phyloP scores from a whole-genome alignment of 2,113 vertebrate species.

The Anarrhichthys ocellatus region DNA sequence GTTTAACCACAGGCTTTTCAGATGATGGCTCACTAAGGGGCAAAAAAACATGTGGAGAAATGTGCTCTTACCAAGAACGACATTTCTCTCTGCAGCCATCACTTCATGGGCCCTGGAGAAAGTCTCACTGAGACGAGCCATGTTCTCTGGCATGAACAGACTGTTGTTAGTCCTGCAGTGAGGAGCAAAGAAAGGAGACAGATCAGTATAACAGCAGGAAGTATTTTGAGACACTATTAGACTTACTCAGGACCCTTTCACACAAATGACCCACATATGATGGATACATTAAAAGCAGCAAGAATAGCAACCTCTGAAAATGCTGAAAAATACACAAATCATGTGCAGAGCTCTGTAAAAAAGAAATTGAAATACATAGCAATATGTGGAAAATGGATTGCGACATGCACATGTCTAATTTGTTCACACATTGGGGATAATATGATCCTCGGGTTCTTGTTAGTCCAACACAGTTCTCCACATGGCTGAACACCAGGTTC shows the following conservation, averaged over 20 bases:
- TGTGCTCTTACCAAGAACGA: conserved; percentile 88
- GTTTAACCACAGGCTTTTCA: conserved; percentile 1
- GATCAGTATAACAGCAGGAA: neutral
- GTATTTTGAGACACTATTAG: neutral
- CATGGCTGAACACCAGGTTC: neutral
- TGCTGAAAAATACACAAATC: conserved; percentile 41
- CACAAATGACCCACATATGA: conserved; percentile 27
- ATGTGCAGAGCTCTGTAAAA: conserved; percentile 32
- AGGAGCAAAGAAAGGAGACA: neutral
- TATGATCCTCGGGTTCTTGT: neutral
- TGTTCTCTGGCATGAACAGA: conserved; percentile 91
- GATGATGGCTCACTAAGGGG: neutral
- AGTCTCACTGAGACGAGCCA: conserved; percentile 88
- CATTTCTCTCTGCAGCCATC: conserved; percentile 92
- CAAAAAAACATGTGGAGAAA: neutral
- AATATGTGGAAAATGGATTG: conserved; percentile 53
- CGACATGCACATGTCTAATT: conserved; percentile 29
- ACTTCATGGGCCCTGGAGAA: conserved; percentile 90
- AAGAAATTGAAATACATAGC: conserved; percentile 68
- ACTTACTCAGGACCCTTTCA: neutral
- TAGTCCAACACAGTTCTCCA: neutral
- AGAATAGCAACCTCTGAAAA: conserved; percentile 55
- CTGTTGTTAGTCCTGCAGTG: conserved; percentile 87
- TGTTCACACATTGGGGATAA: too few relatives aligned
- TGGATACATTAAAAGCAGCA: conserved; percentile 69